A percentile compares a stretch with the other conserved stretches of the same genome.
Conservation (phyloP, 2,113 vertebrate species). For the Panthera uncia region DNA sequence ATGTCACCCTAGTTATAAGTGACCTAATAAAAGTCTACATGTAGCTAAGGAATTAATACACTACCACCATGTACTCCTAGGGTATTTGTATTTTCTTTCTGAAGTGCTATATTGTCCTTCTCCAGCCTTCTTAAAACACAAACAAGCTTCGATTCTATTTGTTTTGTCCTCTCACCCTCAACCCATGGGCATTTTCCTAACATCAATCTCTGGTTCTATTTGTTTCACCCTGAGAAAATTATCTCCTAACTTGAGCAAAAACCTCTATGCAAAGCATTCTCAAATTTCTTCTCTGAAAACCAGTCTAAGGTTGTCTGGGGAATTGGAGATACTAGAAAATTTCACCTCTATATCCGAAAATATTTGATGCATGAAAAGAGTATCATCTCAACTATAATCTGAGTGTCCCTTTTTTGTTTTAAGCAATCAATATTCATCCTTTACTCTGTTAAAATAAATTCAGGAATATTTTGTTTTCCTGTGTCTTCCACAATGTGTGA, state of each 20-base stretch:
- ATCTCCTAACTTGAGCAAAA: constrained; percentile 35
- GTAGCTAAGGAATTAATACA: neutral
- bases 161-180: neutral
- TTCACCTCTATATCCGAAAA: constrained; percentile 33
- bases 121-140: neutral
- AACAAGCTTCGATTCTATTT: neutral
- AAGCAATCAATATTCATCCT: neutral
- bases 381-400: neutral
- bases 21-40: constrained; percentile 51
- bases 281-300: constrained; percentile 55
- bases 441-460: constrained; percentile 22
- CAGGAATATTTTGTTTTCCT: neutral
- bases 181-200: neutral
- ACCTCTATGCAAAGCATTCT: neutral
- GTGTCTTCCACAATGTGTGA: neutral
- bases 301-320: neutral
- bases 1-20: constrained; percentile 33
- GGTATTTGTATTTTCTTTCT: neutral
- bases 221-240: neutral
- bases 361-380: neutral
- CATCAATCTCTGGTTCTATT: neutral
- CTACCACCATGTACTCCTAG: neutral
- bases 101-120: neutral
- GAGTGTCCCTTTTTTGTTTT: neutral
- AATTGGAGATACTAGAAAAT: neutral